Base-by-base conservation (phyloP, 1,140 invertebrate genomes). In the Drosophila kikkawai region DNA sequence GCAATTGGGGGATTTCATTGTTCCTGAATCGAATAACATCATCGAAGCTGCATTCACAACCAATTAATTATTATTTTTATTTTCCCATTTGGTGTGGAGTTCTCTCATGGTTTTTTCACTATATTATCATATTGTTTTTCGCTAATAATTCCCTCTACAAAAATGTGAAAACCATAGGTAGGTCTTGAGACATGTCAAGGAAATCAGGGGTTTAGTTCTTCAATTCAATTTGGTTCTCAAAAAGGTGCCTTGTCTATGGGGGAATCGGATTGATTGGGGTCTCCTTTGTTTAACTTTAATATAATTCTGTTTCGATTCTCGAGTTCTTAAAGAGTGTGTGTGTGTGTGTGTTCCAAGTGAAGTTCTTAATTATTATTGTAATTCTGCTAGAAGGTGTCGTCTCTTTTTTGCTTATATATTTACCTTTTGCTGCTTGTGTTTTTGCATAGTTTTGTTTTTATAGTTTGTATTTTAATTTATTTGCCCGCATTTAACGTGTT, bases 31-130 rank as follows among this genome's bases (percentile, higher is more conserved):
- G 56, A 82, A 87, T 60, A 88, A 80, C 77, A 80, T 85, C 50
- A 78, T 85, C 50, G 80, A 77, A 90, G 77, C 84, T 84, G 85
- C 81, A 79, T 90, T 88, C 85, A 88, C 85, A 88, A 88, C 85
- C 85, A 88, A 88, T 88, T 90, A 75, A 85, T 90, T 90, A 81
- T 90, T 90, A 88, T 79, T 82, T 82, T 56, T 17, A 53, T 53
- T 55, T 39, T 76, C 48, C 60, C 55, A 58, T 69, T 51, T 66
- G 58, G 56, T 70, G 66, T 70, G 58, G 51, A 83, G 69, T 67
- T 69, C 57, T 63, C 65, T 71, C 45, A 76, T 68, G 51, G 42
- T 60, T 45, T 41, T 53, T 55, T 55, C 50, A 56, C 44, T 63
- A 63, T 57, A 42, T 66, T 56, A 63, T 64, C 53, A 45, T 61